Evolutionary conservation across 2,113 vertebrate species (phyloP), one percentile per base, ranked within the genome.

Genomic region (Tenebrosternarchus preto): DNA sequence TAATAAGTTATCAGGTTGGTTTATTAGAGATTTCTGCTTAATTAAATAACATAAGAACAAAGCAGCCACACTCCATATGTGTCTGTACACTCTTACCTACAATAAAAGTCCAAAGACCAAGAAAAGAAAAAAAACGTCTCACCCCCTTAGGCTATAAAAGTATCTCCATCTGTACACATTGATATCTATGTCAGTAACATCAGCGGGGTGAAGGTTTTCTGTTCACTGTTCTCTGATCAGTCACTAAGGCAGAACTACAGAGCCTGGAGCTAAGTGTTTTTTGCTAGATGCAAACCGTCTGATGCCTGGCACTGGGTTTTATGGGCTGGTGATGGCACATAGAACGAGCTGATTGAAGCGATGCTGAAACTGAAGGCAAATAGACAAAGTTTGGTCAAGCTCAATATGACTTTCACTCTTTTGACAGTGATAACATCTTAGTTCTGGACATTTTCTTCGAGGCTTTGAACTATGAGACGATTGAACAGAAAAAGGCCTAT

Each of bases 371-470:
- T 7, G 17, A 57, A 80, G 6, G 29, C 9, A 68, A 36, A 68
- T 27, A 29, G 31, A 73, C 57, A 20, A 20, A 82, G 2, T 1
- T 20, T 36, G 7, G 2, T 19, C 3, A 9, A 25, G 6, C 56
- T 84, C 27, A 77, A 20, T 81, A 17, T 11, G 12, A 17, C 68
- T 68, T 33, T 31, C 78, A 68, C 76, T 88, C 68, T 88, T 89
- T 76, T 61, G 60, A 0, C 93, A 99, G 98, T 86, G 97, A 99
- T 90, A 99, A 99, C 92, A 97, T 99, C 92, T 88, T 99, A 91
- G 97, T 99, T 83, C 91, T 99, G 92, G 98, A 99, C 85, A 98
- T 99, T 90, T 99, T 94, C 91, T 99, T 99, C 20, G 98, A 99
- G 88, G 97, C 97, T 0, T 92, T 99, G 83, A 99, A 99, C 93